phyloP scores from a whole-genome alignment of 2,797 vertebrate genomes.

The Sebastes oblongus region DNA sequence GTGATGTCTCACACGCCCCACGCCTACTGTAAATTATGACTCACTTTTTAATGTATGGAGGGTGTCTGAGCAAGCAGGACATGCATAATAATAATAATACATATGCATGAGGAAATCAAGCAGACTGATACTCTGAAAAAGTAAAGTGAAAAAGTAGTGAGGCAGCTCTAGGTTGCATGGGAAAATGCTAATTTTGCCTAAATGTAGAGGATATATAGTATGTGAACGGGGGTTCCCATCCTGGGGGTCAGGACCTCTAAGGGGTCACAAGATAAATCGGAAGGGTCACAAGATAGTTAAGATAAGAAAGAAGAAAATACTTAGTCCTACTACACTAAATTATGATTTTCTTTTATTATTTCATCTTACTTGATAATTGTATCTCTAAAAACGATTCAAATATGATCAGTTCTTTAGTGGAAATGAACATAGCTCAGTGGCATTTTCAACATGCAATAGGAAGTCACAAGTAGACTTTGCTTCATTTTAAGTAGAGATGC shows the following conservation, averaged over 20 bases:
- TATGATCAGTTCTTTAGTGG: background rate
- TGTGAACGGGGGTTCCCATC: background rate
- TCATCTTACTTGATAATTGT: background rate
- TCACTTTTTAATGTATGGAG: constrained; percentile 25
- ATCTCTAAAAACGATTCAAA: background rate
- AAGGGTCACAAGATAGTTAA: background rate
- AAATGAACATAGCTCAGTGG: background rate
- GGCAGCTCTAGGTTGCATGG: too few species aligned
- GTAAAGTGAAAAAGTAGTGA: background rate
- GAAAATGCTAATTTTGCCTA: background rate
- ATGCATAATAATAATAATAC: constrained; percentile 6
- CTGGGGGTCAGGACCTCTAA: background rate
- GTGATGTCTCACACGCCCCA: constrained; percentile 3
- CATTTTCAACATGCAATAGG: background rate
- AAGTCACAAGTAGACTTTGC: too few species aligned
- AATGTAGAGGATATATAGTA: background rate
- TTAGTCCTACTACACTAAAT: background rate
- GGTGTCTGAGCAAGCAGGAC: constrained; percentile 15
- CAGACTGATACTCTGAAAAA: background rate
- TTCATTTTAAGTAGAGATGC: too few species aligned
- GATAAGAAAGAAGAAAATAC: background rate
- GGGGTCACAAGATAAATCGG: background rate
- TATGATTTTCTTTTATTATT: background rate
- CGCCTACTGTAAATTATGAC: constrained; percentile 27
- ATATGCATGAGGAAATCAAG: constrained; percentile 38